Percentiles rank a stretch among this genome's conserved stretches.
These are phyloP conservation scores for Anoura caudifer DNA, from an alignment of 2,113 vertebrate genomes.

Conservation along the genomic window DNA sequence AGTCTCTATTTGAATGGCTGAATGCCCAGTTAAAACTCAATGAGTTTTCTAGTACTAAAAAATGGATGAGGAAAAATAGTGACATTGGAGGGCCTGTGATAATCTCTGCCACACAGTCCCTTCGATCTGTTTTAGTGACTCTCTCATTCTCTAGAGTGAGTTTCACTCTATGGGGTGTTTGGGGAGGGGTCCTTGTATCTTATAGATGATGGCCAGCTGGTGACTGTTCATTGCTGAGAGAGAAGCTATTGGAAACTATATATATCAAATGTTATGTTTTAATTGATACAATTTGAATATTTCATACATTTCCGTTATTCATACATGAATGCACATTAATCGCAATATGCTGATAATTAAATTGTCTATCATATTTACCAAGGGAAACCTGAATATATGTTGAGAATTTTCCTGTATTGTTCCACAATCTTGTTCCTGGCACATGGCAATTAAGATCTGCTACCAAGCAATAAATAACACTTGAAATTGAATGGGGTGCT, in stretches of 20 bases:
- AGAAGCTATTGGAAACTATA: neutral
- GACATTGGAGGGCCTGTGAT: neutral
- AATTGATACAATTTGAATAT: neutral
- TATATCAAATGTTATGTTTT: conserved; percentile 20
- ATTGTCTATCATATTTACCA: neutral
- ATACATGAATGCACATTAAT: neutral
- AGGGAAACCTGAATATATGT: neutral
- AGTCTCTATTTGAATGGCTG: neutral
- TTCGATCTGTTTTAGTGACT: neutral
- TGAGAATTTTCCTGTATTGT: neutral
- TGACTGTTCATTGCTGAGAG: neutral
- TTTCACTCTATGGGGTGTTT: neutral
- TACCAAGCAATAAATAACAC: conserved; percentile 3
- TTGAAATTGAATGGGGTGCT: neutral
- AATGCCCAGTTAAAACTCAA: neutral
- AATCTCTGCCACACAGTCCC: neutral
- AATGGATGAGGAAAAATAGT: neutral
- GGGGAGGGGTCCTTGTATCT: neutral
- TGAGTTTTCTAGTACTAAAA: neutral
- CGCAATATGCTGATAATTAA: neutral
- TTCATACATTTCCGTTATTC: conserved; percentile 25
- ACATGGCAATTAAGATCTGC: neutral
- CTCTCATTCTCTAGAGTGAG: neutral
- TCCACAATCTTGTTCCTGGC: neutral
- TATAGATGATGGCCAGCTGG: neutral